phyloP scores from a whole-genome alignment of 2,888 invertebrate species.

The Leptopilina myrica region DNA sequence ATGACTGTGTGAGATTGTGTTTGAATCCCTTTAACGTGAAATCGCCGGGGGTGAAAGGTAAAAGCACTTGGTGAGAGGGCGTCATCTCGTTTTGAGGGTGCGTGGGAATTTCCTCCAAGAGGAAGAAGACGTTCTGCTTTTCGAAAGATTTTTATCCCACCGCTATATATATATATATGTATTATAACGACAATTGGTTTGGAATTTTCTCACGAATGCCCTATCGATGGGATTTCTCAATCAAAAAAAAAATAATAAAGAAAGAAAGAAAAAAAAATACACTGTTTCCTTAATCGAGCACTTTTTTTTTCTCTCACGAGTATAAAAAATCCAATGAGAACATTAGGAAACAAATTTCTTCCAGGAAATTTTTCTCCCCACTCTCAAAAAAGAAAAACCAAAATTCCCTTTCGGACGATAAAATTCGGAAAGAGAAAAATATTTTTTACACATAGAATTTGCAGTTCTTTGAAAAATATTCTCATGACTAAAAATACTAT shows the following conservation, averaged over 20 bases:
- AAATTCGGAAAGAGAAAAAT: too few species aligned
- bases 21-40: constrained; percentile 38
- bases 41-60: constrained; percentile 42
- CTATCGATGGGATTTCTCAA: constrained; percentile 10
- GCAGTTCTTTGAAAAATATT: too few species aligned
- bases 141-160: constrained; percentile 60
- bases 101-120: constrained; percentile 58
- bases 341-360: neutral
- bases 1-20: constrained; percentile 33
- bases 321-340: constrained; percentile 4
- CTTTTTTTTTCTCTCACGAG: constrained; percentile 31
- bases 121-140: constrained; percentile 48
- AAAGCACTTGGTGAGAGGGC: constrained; percentile 34
- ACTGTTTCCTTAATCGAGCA: constrained; percentile 30
- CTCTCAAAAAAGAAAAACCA: too few species aligned
- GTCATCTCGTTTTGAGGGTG: constrained; percentile 34
- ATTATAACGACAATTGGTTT: constrained; percentile 43
- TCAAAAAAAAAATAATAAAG: neutral
- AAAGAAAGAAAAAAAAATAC: too few species aligned
- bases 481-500: too few species aligned
- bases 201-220: constrained; percentile 56
- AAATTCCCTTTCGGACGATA: too few species aligned
- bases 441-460: too few species aligned
- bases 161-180: constrained; percentile 6
- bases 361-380: too few species aligned